Evolutionary conservation across 2,888 invertebrate species (phyloP).

Genomic region (Andrena fulva): DNA sequence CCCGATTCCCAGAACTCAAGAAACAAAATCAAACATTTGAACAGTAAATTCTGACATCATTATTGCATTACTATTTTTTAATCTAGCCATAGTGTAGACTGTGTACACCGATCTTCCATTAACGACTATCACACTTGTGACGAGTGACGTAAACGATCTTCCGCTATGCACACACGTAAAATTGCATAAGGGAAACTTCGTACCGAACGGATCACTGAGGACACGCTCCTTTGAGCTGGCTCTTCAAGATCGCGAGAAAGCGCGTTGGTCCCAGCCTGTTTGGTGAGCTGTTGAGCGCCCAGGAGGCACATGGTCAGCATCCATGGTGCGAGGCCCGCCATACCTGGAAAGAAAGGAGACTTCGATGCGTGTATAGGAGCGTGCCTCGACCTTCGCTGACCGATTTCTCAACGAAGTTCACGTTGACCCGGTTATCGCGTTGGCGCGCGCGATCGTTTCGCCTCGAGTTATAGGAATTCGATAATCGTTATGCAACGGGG

Average conservation of each 20-base stretch:
- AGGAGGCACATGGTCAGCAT: conserved; percentile 83
- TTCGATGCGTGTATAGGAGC: conserved; percentile 19
- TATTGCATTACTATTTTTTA: no score
- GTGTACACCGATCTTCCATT: background rate
- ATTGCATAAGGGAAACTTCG: background rate
- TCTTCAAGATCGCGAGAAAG: conserved; percentile 79
- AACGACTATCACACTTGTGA: background rate
- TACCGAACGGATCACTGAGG: conserved; percentile 69
- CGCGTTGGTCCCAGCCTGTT: conserved; percentile 67
- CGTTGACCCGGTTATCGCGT: conserved; percentile 37
- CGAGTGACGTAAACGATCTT: no score
- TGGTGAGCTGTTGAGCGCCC: conserved; percentile 77
- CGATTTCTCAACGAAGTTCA: conserved; percentile 53
- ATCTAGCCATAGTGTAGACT: no score
- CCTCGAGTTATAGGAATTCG: conserved; percentile 15
- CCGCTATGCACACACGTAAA: background rate
- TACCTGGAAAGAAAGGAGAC: conserved; percentile 73
- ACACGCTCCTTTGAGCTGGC: conserved; percentile 53
- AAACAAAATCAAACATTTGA: no score
- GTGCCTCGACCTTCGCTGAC: conserved; percentile 32
- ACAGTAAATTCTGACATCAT: no score
- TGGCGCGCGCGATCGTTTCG: conserved; percentile 17
- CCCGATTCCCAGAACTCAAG: no score
- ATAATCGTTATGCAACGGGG: conserved; percentile 22
- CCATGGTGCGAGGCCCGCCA: conserved; percentile 82